These are phyloP conservation scores for Marasmarcha lunaedactyla DNA, from an alignment of 2,888 invertebrate species.

Conservation along the genomic window DNA sequence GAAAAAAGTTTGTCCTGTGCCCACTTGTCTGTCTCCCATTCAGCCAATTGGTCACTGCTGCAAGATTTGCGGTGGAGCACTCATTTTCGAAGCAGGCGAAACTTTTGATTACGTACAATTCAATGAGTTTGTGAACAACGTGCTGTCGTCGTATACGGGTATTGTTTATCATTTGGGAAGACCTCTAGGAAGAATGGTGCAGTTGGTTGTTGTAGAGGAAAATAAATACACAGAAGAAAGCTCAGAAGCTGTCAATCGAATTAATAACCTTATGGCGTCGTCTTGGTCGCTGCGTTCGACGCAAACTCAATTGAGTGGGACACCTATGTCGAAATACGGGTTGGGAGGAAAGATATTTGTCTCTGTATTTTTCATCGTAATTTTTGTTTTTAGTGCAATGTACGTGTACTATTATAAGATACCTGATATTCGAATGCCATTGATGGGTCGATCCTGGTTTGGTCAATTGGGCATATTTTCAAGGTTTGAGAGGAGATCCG, in stretches of 20 bases:
- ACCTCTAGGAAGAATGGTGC: slow-evolving; percentile 27
- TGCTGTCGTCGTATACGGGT: slow-evolving; percentile 24
- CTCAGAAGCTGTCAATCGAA: slow-evolving; percentile 31
- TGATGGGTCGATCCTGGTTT: slow-evolving; percentile 18
- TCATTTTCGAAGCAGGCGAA: slow-evolving; percentile 32
- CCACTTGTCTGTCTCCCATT: slow-evolving; percentile 38
- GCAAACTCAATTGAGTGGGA: slow-evolving; percentile 33
- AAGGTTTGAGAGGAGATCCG: slow-evolving; percentile 42
- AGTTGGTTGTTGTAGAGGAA: slow-evolving; percentile 46
- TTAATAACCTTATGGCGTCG: slow-evolving; percentile 28
- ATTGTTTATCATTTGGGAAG: slow-evolving; percentile 39
- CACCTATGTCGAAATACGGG: slow-evolving; percentile 34
- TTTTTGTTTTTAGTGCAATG: slow-evolving; percentile 28
- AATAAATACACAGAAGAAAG: slow-evolving; percentile 41
- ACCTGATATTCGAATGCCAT: slow-evolving; percentile 23
- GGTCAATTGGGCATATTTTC: slow-evolving; percentile 23
- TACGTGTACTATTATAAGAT: slow-evolving; percentile 47
- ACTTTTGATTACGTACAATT: slow-evolving; percentile 35
- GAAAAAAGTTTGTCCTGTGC: slow-evolving; percentile 36
- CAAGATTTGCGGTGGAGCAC: slow-evolving; percentile 45
- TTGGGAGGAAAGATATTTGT: slow-evolving; percentile 38
- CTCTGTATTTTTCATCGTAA: slow-evolving; percentile 42
- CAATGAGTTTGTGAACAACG: slow-evolving; percentile 29
- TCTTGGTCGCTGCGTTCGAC: slow-evolving; percentile 31
- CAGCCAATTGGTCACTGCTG: slow-evolving; percentile 52